Evolutionary conservation across 1,140 invertebrate species (phyloP), one percentile per base, ranked within the genome.

Genomic region (Zaprionus gabonicus): DNA sequence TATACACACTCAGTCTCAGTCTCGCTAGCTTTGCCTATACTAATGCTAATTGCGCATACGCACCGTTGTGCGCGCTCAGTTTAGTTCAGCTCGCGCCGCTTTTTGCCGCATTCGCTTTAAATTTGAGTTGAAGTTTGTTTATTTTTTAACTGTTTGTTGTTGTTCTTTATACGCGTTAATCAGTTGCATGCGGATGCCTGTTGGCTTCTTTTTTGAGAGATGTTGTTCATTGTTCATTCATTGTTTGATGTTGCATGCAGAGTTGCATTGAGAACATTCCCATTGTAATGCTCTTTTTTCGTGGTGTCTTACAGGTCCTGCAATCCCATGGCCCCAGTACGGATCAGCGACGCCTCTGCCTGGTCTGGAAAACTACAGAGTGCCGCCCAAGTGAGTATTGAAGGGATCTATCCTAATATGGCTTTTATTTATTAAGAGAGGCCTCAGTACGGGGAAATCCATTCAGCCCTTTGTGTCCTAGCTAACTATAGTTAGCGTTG

Each of bases 301-400:
- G 63, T 51, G 71, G 25, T 79, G 25, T 67, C 6, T 92, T 91
- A 66, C 80, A 92, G 91, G 78, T 81, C 44, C 79, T 86, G 88
- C 91, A 79, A 73, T 92, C 91, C 91, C 91, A 69, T 92, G 91
- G 91, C 71, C 82, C 77, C 63, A 76, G 72, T 91, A 92, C 81
- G 44, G 91, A 92, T 75, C 85, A 77, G 73, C 79, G 81, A 58
- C 91, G 85, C 58, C 80, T 92, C 17, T 83, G 88, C 65, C 83
- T 92, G 60, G 80, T 91, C 31, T 84, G 91, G 86, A 82, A 82
- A 78, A 81, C 77, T 64, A 79, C 71, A 49, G 78, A 20, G 46
- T 51, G 69, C 68, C 92, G 91, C 76, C 91, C 72, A 91, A 76
- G 91, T 92, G 60, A 81, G 80, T 63, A 46, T 27, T 20, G 20